Base-by-base conservation (phyloP, 2,888 invertebrate species). In the Rugalucina vietnamica region DNA sequence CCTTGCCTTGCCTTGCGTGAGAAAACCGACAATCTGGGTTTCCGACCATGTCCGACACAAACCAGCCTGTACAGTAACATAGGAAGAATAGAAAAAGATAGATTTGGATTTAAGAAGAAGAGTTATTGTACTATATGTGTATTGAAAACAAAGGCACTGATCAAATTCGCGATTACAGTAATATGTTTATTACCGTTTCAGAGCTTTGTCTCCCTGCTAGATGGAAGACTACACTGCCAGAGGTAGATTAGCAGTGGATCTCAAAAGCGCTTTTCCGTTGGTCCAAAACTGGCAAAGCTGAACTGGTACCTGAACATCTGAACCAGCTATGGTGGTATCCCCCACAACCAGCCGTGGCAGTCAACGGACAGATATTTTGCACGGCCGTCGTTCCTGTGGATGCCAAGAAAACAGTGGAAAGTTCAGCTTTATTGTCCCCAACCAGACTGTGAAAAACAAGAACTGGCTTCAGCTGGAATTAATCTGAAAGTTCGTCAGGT, bases 251-350 rank as follows among this genome's bases (percentile, higher is more conserved):
- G 2, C 29, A 49, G 21, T 88, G 86, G 86, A 70, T 89, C 1
- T 80, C 82, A 10, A 76, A 79, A 49, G 82, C 87, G 3, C 43
- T 87, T 29, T 89, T 87, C 29, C 27, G 36, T 1, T 57, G 18
- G 57, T 43, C 39, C 24, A 60, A 37, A 43, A 70, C 24, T 29
- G 85, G 86, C 14, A 65, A 49, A 21, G 43, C 57, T 1, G 82
- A 85, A 72, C 27, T 89, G 14, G 73, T 78, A 27, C 34, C 32
- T 4, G 32, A 34, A 24, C 43, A 65, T 4, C 32, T 84, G 1
- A 37, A 57, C 37, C 37, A 71, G 76, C 57, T 88, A n/a, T 89
- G 88, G 88, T 86, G 70, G 74, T 77, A 89, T 70, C 88, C 89
- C 14, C 89, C 87, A 18, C 82, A 84, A 71, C 84, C 88, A 18